Evolutionary conservation across 1,140 invertebrate species (phyloP).

Genomic region (Tetranychus urticae): DNA sequence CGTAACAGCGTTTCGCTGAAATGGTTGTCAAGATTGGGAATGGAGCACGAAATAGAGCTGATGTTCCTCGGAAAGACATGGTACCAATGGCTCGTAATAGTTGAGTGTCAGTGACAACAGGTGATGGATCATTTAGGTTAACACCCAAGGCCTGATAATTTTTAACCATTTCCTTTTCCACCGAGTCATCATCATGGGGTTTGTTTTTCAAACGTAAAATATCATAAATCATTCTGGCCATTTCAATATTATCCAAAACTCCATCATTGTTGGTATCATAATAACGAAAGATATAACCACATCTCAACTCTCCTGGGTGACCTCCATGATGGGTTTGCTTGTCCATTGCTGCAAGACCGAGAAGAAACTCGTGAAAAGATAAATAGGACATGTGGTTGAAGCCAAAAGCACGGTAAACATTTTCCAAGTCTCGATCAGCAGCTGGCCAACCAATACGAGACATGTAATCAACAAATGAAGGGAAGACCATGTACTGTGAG

Average conservation of each 20-base stretch:
- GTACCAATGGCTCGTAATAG: slow-evolving; percentile 1
- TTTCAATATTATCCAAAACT: neutral
- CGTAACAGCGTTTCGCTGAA: neutral
- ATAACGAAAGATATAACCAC: slow-evolving; percentile 9
- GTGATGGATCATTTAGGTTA: neutral
- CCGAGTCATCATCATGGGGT: slow-evolving; percentile 1
- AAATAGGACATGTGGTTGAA: slow-evolving; percentile 11
- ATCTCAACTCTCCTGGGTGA: slow-evolving; percentile 9
- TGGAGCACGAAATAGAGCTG: neutral
- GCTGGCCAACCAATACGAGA: slow-evolving; percentile 1
- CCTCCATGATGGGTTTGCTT: slow-evolving; percentile 30
- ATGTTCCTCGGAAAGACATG: slow-evolving; percentile 3
- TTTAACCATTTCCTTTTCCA: slow-evolving; percentile 1
- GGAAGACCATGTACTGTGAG: slow-evolving; percentile 5
- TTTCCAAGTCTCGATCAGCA: neutral
- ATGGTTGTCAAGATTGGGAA: neutral
- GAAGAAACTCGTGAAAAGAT: slow-evolving; percentile 24
- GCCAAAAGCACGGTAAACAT: neutral
- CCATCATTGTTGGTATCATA: slow-evolving; percentile 8
- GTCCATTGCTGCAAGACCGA: slow-evolving; percentile 28
- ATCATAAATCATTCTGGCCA: neutral
- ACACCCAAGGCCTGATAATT: neutral
- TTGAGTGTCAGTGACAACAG: neutral
- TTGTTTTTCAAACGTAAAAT: neutral
- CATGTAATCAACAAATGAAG: slow-evolving; percentile 9